Percentiles rank a stretch among this genome's conserved stretches.
Conservation (phyloP, 2,888 invertebrate genomes). For the Spisula solida region DNA sequence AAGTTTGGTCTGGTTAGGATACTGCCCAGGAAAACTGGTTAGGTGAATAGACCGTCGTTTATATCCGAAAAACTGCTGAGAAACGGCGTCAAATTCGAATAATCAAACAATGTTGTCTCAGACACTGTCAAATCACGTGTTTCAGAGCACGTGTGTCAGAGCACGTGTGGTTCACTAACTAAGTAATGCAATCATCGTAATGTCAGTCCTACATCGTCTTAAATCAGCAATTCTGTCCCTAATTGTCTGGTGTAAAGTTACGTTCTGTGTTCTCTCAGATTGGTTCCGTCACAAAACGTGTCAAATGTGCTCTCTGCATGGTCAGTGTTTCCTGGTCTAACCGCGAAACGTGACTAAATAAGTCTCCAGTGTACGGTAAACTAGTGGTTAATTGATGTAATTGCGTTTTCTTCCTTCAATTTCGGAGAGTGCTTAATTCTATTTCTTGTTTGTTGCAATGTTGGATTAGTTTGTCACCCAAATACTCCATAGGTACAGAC, state of each 20-base stretch:
- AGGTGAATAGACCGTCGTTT: too few species aligned
- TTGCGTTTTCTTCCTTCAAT: background rate
- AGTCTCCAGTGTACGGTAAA: background rate
- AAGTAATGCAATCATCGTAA: background rate
- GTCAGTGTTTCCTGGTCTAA: background rate
- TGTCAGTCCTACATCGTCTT: background rate
- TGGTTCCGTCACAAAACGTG: background rate
- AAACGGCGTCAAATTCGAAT: too few species aligned
- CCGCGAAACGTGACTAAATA: background rate
- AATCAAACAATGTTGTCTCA: background rate
- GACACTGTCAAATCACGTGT: background rate
- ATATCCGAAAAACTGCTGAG: too few species aligned
- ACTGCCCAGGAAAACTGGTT: too few species aligned
- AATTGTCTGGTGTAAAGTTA: background rate
- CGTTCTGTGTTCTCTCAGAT: background rate
- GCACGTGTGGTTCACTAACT: background rate
- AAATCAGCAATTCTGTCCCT: background rate
- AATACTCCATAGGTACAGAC: background rate
- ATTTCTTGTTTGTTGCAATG: conserved; percentile 9
- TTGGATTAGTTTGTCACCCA: background rate
- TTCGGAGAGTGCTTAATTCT: background rate
- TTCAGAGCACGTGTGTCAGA: background rate
- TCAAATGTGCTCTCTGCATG: background rate
- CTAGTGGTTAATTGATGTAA: background rate
- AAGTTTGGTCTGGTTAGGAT: too few species aligned